Evolutionary conservation across 2,113 vertebrate genomes (phyloP).

Genomic region (Rhadina sibilatrix): DNA sequence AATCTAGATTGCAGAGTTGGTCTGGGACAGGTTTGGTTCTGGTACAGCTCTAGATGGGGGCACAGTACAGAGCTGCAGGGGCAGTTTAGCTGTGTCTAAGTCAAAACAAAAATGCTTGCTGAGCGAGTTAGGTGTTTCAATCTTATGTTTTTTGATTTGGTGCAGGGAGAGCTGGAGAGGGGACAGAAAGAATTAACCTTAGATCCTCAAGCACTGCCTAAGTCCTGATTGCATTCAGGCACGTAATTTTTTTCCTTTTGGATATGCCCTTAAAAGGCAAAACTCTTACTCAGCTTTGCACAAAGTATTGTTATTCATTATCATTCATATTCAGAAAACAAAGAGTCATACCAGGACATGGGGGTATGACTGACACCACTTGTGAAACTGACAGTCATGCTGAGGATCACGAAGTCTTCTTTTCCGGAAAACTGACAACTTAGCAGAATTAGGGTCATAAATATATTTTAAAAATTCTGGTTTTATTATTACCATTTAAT

Average conservation of each 20-base stretch:
- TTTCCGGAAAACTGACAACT: neutral
- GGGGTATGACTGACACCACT: neutral
- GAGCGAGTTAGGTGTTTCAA: neutral
- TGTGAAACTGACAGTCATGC: neutral
- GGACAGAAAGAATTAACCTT: neutral
- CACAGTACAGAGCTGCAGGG: neutral
- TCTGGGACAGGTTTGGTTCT: neutral
- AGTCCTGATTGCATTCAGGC: neutral
- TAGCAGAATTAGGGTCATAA: neutral
- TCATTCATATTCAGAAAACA: neutral
- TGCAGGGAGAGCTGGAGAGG: neutral
- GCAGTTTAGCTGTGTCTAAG: neutral
- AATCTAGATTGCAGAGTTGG: neutral
- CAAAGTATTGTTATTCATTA: neutral
- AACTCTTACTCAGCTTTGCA: neutral
- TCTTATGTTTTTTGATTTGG: rapidly evolving
- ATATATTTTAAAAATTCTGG: neutral
- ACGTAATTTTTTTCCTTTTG: neutral
- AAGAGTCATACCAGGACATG: neutral
- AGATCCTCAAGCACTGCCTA: neutral
- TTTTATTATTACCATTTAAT: neutral
- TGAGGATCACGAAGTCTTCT: neutral
- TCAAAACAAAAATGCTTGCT: neutral
- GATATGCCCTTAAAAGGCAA: neutral
- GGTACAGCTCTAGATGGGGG: neutral